Conservation (phyloP, 2,797 vertebrate species). For the Heteromormyrus szaboi region DNA sequence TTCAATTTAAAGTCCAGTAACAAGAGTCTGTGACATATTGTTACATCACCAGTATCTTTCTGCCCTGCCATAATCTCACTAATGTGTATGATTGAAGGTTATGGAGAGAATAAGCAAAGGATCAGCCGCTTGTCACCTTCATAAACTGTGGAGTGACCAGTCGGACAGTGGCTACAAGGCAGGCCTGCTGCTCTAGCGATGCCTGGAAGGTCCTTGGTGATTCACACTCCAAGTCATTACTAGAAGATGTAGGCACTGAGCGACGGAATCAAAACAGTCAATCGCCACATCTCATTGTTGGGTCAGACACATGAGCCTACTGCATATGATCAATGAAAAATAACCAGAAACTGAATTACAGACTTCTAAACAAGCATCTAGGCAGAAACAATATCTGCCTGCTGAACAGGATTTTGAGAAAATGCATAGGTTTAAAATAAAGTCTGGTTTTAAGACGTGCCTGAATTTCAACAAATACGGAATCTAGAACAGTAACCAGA, state of each 20-base stretch:
- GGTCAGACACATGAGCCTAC: not conserved
- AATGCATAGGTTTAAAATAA: not conserved
- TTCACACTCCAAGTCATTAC: constrained; percentile 71
- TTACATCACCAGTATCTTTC: not conserved
- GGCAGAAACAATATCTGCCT: not conserved
- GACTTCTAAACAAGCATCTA: not conserved
- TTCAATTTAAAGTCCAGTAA: not conserved
- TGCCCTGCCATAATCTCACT: not conserved
- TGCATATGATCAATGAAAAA: not conserved
- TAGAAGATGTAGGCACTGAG: constrained; percentile 76
- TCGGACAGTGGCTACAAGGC: constrained; percentile 83
- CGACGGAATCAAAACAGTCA: constrained; percentile 29
- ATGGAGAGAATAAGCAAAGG: not conserved
- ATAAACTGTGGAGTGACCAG: constrained; percentile 74
- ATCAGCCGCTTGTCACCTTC: constrained; percentile 57
- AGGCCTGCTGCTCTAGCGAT: constrained; percentile 77
- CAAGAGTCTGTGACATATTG: not conserved
- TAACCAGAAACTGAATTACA: not conserved
- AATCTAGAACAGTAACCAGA: not conserved
- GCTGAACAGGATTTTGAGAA: not conserved
- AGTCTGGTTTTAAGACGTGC: not conserved
- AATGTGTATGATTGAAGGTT: not conserved
- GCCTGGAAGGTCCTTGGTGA: constrained; percentile 70
- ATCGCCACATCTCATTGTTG: not conserved
- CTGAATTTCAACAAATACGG: not conserved